These are phyloP conservation scores for Mergus octosetaceus DNA, from an alignment of 2,797 vertebrate genomes.

Conservation along the genomic window DNA sequence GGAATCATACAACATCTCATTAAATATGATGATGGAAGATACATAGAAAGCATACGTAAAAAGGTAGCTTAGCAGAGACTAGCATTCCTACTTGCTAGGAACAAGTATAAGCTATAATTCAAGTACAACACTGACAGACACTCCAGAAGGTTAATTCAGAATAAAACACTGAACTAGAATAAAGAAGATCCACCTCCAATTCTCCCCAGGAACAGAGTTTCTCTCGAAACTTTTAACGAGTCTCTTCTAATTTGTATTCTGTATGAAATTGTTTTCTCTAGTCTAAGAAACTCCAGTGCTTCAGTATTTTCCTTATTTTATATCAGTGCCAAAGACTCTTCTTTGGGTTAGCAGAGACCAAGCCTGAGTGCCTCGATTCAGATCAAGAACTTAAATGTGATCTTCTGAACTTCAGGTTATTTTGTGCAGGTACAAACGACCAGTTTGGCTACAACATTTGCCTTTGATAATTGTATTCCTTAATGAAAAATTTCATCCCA, in stretches of 20 bases:
- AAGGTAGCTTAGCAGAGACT: not conserved
- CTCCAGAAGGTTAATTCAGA: not conserved
- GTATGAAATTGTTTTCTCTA: not conserved
- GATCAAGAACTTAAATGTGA: not conserved
- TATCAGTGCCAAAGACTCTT: not conserved
- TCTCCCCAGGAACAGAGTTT: not conserved
- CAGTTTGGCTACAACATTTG: not conserved
- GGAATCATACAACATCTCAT: not conserved
- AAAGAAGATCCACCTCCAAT: not conserved
- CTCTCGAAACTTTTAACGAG: not conserved
- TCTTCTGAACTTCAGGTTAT: not conserved
- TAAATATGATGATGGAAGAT: not conserved
- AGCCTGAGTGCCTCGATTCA: not conserved
- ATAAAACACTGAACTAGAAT: not conserved
- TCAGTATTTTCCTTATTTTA: not conserved
- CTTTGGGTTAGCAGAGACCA: not conserved
- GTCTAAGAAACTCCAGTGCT: not conserved
- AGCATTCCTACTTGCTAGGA: not conserved
- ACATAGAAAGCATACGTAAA: not conserved
- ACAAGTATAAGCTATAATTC: not conserved
- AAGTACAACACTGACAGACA: not conserved
- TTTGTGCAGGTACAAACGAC: not conserved
- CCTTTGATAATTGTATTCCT: not conserved
- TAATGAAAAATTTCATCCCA: not conserved
- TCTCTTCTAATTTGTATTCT: not conserved